Evolutionary conservation across 2,797 vertebrate genomes (phyloP).

Genomic region (Ambastaia sidthimunki): DNA sequence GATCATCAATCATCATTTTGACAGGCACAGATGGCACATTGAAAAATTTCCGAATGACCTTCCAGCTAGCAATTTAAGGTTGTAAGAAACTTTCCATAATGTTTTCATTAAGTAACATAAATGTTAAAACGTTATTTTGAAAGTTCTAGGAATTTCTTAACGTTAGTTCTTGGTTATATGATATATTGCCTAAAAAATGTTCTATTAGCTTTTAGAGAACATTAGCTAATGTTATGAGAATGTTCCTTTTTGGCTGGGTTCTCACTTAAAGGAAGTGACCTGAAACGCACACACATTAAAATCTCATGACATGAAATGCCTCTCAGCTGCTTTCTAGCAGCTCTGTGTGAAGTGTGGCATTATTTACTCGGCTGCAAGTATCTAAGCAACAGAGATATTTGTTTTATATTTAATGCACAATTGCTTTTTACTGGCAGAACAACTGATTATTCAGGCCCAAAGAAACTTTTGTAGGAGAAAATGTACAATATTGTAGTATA

Average conservation of each 20-base stretch:
- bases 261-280: conserved; percentile 53
- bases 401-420: no score
- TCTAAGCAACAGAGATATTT: background rate
- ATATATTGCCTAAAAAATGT: no score
- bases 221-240: no score
- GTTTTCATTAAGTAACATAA: no score
- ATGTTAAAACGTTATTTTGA: no score
- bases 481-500: background rate
- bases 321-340: background rate
- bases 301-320: background rate
- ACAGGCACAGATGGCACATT: conserved; percentile 58
- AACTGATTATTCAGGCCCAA: no score
- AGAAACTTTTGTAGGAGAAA: background rate
- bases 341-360: background rate
- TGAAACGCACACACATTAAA: conserved; percentile 26
- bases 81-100: no score
- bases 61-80: no score
- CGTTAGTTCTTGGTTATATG: no score
- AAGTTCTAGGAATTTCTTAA: no score
- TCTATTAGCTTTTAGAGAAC: no score
- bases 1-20: conserved; percentile 57
- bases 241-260: conserved; percentile 5
- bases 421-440: no score
- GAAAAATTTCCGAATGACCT: conserved; percentile 46
- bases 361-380: background rate